A percentile compares a stretch with the other conserved stretches of the same genome.
Evolutionary conservation across 2,888 invertebrate genomes (phyloP).

Genomic region (Xestia sexstrigata): DNA sequence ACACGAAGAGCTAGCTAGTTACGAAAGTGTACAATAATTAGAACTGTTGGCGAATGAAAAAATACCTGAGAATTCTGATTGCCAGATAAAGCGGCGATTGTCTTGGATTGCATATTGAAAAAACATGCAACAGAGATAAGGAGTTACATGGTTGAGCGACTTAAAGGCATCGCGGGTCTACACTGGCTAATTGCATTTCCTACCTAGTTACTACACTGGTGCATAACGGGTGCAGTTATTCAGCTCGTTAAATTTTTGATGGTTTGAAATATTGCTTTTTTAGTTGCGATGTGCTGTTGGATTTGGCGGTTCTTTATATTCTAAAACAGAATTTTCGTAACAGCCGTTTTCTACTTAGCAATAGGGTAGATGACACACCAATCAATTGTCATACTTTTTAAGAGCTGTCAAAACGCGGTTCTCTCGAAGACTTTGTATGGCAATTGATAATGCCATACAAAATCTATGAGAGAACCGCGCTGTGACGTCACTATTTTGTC

Average conservation of each 20-base stretch:
- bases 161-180: constrained; percentile 84
- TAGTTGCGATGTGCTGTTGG: constrained; percentile 29
- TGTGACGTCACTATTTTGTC: too few relatives aligned
- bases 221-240: constrained; percentile 70
- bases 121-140: constrained; percentile 90
- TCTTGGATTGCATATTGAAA: constrained; percentile 90
- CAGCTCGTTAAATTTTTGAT: constrained; percentile 67
- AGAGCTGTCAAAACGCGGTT: too few relatives aligned
- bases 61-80: constrained; percentile 89
- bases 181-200: constrained; percentile 89
- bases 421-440: too few relatives aligned
- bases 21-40: constrained; percentile 88
- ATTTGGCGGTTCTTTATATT: constrained; percentile 39
- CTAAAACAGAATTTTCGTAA: neutral
- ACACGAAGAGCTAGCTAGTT: constrained; percentile 84
- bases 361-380: neutral
- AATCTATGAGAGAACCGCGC: too few relatives aligned
- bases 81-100: constrained; percentile 87
- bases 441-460: too few relatives aligned
- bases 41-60: constrained; percentile 86
- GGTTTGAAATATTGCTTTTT: constrained; percentile 58
- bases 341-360: neutral
- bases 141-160: constrained; percentile 87
- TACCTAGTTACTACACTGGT: constrained; percentile 85
- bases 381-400: too few relatives aligned